Percentiles rank a stretch among this genome's conserved stretches.
Conservation (phyloP, 2,113 vertebrate species). For the Ceyx melanurus region DNA sequence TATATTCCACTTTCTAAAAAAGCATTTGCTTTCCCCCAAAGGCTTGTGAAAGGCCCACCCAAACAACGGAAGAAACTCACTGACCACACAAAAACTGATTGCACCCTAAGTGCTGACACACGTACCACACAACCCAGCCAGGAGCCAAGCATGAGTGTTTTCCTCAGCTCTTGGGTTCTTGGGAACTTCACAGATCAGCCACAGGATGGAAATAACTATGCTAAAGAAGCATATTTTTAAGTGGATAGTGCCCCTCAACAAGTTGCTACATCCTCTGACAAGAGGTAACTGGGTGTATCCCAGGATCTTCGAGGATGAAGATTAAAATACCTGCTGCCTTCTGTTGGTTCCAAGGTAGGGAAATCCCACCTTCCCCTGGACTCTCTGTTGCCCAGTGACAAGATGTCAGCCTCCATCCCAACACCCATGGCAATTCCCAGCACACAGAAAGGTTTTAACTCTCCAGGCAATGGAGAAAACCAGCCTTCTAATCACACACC, state of each 20-base stretch:
- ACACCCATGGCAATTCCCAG: neutral
- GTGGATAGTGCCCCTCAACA: neutral
- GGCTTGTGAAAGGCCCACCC: conserved; percentile 49
- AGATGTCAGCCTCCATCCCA: neutral
- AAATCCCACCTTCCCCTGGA: neutral
- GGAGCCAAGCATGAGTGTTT: neutral
- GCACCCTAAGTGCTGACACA: conserved; percentile 37
- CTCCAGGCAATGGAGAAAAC: neutral
- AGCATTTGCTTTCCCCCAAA: neutral
- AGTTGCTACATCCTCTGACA: fast-evolving
- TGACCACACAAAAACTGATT: conserved; percentile 7
- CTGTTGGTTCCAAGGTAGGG: neutral
- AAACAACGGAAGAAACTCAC: conserved; percentile 54
- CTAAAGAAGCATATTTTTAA: neutral
- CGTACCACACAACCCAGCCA: fast-evolving
- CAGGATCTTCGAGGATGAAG: neutral
- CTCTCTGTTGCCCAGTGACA: neutral
- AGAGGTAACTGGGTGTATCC: neutral
- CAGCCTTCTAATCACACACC: neutral
- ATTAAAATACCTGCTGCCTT: neutral
- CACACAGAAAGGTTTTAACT: neutral
- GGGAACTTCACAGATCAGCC: neutral
- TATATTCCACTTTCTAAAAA: conserved; percentile 61
- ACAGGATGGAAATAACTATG: neutral
- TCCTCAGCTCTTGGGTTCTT: neutral